phyloP scores from a whole-genome alignment of 2,888 invertebrate genomes.

The Athalia circularis region DNA sequence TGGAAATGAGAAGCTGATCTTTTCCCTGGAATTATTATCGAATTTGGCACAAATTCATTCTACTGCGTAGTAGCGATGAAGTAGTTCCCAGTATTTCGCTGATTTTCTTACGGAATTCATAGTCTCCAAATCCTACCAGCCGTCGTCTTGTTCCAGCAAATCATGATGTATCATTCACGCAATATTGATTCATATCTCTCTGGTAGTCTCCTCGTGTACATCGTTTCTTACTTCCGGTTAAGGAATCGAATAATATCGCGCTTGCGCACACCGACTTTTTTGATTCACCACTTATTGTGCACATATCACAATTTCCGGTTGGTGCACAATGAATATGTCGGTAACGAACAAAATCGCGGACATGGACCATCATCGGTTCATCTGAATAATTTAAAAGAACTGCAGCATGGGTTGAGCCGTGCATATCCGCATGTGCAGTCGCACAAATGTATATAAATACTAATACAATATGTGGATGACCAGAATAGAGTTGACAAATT shows the following conservation, averaged over 20 bases:
- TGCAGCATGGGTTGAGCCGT: neutral
- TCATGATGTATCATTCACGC: neutral
- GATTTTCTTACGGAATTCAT: neutral
- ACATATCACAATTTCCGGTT: neutral
- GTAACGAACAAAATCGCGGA: no score
- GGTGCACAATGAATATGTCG: neutral
- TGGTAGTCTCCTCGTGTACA: neutral
- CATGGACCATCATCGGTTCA: no score
- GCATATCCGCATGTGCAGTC: neutral
- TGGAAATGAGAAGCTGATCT: neutral
- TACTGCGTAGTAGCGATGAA: neutral
- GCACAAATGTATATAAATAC: neutral
- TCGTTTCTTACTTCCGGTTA: constrained; percentile 27
- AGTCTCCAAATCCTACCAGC: neutral
- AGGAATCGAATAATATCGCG: constrained; percentile 36
- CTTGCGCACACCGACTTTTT: constrained; percentile 12
- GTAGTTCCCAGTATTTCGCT: neutral
- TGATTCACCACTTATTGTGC: neutral
- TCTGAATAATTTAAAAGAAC: no score
- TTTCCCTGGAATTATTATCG: no score
- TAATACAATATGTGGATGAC: neutral
- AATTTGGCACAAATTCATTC: neutral
- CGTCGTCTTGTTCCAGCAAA: constrained; percentile 3
- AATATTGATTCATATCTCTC: constrained; percentile 30
- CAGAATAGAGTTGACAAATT: constrained; percentile 27